Evolutionary conservation across 2,888 invertebrate genomes (phyloP), one percentile per base, ranked within the genome.

Genomic region (Apotomis turbidana): DNA sequence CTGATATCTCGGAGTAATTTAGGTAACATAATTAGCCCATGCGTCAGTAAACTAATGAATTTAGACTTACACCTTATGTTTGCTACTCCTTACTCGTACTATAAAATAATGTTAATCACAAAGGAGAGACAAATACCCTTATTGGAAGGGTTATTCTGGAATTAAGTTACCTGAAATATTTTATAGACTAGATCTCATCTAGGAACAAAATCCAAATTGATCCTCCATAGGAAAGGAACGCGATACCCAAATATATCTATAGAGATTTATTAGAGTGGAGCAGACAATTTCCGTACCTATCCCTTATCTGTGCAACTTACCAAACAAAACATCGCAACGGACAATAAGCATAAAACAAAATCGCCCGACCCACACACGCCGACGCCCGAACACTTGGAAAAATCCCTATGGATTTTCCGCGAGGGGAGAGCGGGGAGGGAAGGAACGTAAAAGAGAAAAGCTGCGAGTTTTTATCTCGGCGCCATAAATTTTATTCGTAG

Each of bases 391-490:
- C 93, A 91, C 93, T 93, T 91, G 93, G 92, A 93, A 93, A 93
- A 93, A 92, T 92, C 93, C 93, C 91, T 93, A 92, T 91, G 93
- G 93, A 92, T 93, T 93, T 93, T 92, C 93, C 90, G 86, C 85
- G 86, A 84, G 87, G 87, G 85, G 85, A 78, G 79, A 80, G 78
- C 77, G 80, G 76, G 82, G 84, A 87, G 89, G 87, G 89, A 91
- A 92, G 90, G 91, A 92, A 93, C 93, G 93, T 93, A 93, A 93
- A 94, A 94, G 94, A 94, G 94, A 94, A 94, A 94, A 94, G 94
- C 94, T 94, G 93, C 94, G 94, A 94, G 94, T 94, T 94, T 94
- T 94, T 94, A 94, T 94, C 94, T 94, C 93, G 93, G 92, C 92
- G 91, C 94, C 94, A 94, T 94, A 94, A 94, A 94, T 94, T 94